Evolutionary conservation across 2,888 invertebrate genomes (phyloP).

Genomic region (Phengaris arion): DNA sequence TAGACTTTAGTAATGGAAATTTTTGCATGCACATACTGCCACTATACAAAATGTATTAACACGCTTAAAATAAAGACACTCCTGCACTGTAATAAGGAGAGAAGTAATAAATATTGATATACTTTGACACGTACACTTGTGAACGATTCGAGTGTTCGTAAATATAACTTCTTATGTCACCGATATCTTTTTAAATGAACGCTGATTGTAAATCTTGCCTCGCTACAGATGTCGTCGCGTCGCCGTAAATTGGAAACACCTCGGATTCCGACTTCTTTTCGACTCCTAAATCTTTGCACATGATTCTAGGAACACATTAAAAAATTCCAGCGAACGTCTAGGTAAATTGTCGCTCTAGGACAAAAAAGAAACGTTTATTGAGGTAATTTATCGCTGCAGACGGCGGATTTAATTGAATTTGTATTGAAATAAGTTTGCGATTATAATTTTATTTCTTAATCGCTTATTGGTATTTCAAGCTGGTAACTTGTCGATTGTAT

Average conservation of each 20-base stretch:
- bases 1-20: too few species aligned
- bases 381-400: conserved; percentile 18
- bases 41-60: background rate
- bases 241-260: conserved; percentile 69
- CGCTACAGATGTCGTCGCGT: conserved; percentile 51
- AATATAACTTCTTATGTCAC: conserved; percentile 64
- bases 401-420: conserved; percentile 18
- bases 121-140: conserved; percentile 40
- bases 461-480: conserved; percentile 1
- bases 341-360: conserved; percentile 22
- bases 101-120: conserved; percentile 39
- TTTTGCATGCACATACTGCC: background rate
- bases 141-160: conserved; percentile 51
- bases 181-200: conserved; percentile 68
- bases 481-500: background rate
- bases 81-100: conserved; percentile 30
- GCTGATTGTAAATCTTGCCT: conserved; percentile 68
- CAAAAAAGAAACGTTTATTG: conserved; percentile 10
- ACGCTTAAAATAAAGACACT: conserved; percentile 5
- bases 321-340: conserved; percentile 15
- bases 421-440: conserved; percentile 15
- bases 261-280: conserved; percentile 44
- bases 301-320: conserved; percentile 28
- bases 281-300: conserved; percentile 29
- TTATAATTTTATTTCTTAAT: conserved; percentile 13